phyloP scores from a whole-genome alignment of 2,888 invertebrate genomes.

The Chrysolina haemoptera region DNA sequence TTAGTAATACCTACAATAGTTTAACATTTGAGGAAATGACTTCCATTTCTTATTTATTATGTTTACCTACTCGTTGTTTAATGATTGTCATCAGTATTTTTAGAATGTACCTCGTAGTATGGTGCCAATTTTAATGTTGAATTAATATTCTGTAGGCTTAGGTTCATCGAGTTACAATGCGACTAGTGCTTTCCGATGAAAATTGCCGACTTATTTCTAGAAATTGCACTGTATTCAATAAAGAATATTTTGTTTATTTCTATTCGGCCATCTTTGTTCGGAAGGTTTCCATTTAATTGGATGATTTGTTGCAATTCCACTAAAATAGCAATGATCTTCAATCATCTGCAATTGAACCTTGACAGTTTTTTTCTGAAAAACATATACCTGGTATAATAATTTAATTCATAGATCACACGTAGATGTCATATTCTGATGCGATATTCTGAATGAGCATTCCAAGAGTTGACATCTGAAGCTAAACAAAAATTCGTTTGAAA shows the following conservation, averaged over 20 bases:
- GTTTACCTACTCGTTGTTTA: no score
- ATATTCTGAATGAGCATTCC: background rate
- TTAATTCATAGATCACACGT: no score
- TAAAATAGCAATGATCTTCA: background rate
- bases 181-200: slow-evolving; percentile 1
- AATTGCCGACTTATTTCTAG: slow-evolving; percentile 3
- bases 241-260: background rate
- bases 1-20: no score
- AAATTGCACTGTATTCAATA: background rate
- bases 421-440: no score
- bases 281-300: background rate
- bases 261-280: background rate
- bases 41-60: no score
- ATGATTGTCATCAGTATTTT: background rate
- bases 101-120: background rate
- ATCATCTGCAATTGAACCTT: no score
- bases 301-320: background rate
- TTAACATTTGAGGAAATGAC: no score
- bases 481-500: background rate
- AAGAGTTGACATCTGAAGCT: background rate
- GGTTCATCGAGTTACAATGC: slow-evolving; percentile 3
- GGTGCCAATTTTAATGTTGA: background rate
- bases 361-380: no score
- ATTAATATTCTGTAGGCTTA: background rate
- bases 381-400: no score